Evolutionary conservation across 2,797 vertebrate species (phyloP).

Genomic region (Melanotaenia parkinsoni): DNA sequence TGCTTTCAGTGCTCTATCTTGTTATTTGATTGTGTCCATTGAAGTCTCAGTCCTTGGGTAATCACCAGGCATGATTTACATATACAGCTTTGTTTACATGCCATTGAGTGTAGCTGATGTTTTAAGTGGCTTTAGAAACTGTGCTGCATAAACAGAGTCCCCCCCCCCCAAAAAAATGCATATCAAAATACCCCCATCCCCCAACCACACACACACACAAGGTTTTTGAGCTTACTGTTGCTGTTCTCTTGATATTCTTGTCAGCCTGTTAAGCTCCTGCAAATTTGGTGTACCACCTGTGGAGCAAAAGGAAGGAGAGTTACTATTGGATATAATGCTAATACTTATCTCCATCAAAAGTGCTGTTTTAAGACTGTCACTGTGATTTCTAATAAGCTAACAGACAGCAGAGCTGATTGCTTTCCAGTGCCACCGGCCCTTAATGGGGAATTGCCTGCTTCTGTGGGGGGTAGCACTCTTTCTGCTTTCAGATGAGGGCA

Average conservation of each 20-base stretch:
- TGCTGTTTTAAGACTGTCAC: constrained; percentile 53
- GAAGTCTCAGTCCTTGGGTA: constrained; percentile 37
- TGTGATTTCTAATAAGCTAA: constrained; percentile 64
- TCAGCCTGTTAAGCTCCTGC: constrained; percentile 55
- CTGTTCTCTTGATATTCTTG: constrained; percentile 61
- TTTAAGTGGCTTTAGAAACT: constrained; percentile 62
- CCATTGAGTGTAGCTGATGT: constrained; percentile 45
- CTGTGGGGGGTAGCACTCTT: constrained; percentile 11
- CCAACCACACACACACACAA: neutral
- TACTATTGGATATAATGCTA: constrained; percentile 66
- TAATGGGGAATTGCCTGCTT: constrained; percentile 29
- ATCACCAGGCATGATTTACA: constrained; percentile 53
- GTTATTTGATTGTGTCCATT: constrained; percentile 40
- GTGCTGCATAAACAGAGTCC: constrained; percentile 22
- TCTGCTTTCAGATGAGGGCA: constrained; percentile 43
- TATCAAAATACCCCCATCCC: too few species aligned
- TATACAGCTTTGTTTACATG: constrained; percentile 55
- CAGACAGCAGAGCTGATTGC: constrained; percentile 50
- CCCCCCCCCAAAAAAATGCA: neutral
- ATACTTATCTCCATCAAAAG: constrained; percentile 68
- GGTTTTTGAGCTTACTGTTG: constrained; percentile 4
- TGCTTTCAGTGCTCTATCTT: constrained; percentile 19
- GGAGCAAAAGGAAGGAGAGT: constrained; percentile 38
- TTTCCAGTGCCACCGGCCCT: constrained; percentile 54
- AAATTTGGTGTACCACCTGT: constrained; percentile 47